These are phyloP conservation scores for Arrhopalites spinosus DNA, from an alignment of 2,888 invertebrate species.

Conservation along the genomic window DNA sequence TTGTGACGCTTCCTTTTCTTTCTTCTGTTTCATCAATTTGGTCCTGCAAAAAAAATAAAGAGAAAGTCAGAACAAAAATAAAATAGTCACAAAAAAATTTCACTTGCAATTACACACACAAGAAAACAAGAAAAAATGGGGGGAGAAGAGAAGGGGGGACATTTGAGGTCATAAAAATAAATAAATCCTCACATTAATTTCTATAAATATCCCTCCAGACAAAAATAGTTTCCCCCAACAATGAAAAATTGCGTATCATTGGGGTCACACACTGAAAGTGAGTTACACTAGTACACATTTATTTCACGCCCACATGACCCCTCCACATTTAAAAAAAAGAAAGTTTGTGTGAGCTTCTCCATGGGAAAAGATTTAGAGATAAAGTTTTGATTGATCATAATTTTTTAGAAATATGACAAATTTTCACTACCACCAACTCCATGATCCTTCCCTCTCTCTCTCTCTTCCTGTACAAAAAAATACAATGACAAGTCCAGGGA, in stretches of 20 bases:
- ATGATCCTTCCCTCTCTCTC: too few relatives aligned
- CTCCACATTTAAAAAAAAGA: neutral
- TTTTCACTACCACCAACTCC: too few relatives aligned
- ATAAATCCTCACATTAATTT: neutral
- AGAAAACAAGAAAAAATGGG: neutral
- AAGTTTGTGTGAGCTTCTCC: neutral
- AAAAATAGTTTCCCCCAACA: neutral
- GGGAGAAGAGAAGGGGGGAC: too few relatives aligned
- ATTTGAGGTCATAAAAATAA: too few relatives aligned
- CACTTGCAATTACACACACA: too few relatives aligned
- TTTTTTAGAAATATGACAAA: neutral
- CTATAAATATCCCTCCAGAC: neutral
- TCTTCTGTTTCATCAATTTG: slow-evolving; percentile 4
- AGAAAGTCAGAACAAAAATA: neutral
- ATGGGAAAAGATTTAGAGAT: neutral
- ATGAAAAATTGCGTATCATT: neutral
- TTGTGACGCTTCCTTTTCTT: neutral
- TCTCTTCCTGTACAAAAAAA: neutral
- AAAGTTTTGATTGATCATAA: slow-evolving; percentile 9
- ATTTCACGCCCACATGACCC: too few relatives aligned
- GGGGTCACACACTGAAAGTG: neutral
- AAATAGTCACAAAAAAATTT: too few relatives aligned
- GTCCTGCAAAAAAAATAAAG: neutral
- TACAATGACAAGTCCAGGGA: neutral
- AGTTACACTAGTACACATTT: neutral